Percentiles rank a stretch among this genome's conserved stretches.
phyloP scores from a whole-genome alignment of 2,888 invertebrate genomes.

The Tanaodytes sp. region DNA sequence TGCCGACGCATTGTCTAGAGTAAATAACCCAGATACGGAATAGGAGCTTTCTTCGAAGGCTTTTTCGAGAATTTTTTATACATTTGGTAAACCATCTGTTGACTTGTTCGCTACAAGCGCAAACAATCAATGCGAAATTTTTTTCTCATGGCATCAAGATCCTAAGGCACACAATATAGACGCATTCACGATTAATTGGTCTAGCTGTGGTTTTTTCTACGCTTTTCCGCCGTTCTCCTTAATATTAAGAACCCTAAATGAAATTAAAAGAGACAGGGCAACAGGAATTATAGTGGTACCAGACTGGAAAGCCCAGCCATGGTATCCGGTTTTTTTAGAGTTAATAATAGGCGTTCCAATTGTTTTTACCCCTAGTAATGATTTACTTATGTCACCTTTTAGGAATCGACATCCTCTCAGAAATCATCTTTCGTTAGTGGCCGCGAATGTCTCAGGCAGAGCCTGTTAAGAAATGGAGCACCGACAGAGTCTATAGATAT shows the following conservation, averaged over 20 bases:
- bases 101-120: conserved; percentile 43
- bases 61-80: conserved; percentile 6
- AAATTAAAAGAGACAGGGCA: conserved; percentile 57
- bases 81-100: conserved; percentile 28
- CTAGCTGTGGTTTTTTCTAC: conserved; percentile 1
- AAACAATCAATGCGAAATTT: conserved; percentile 31
- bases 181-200: conserved; percentile 32
- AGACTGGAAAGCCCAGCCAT: conserved; percentile 54
- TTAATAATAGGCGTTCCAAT: neutral
- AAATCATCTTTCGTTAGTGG: conserved; percentile 19
- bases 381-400: conserved; percentile 25
- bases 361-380: conserved; percentile 10
- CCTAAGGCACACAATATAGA: conserved; percentile 19
- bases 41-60: conserved; percentile 39
- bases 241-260: conserved; percentile 19
- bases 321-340: conserved; percentile 5
- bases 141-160: conserved; percentile 28
- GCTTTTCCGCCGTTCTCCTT: conserved; percentile 6
- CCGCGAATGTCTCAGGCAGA: conserved; percentile 4
- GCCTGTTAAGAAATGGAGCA: neutral
- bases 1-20: conserved; percentile 40
- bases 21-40: conserved; percentile 42
- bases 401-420: conserved; percentile 6
- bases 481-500: conserved; percentile 15
- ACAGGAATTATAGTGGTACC: conserved; percentile 62